Conservation (phyloP, 2,113 vertebrate genomes). For the Rattus rattus region DNA sequence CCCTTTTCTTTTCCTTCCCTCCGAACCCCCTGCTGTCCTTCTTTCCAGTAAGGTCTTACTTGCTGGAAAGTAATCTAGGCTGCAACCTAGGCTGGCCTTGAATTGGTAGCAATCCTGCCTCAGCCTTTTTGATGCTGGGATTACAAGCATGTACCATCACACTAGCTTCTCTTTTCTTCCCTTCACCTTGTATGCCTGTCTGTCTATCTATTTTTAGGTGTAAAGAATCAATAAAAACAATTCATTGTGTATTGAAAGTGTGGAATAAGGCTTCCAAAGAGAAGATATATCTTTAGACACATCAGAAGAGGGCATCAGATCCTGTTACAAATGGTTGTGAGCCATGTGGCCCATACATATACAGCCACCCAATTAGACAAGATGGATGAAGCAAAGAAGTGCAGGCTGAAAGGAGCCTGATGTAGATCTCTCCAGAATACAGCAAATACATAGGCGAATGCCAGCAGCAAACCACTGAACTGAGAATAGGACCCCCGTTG, state of each 20-base stretch:
- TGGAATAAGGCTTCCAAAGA: slow-evolving; percentile 6
- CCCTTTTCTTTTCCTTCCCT: neutral
- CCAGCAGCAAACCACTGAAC: too few relatives aligned
- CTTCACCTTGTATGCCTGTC: too few relatives aligned
- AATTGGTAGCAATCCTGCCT: neutral
- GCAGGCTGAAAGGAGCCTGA: too few relatives aligned
- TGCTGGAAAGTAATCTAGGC: neutral
- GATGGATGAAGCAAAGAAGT: too few relatives aligned
- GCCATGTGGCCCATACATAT: too few relatives aligned
- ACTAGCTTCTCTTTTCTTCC: neutral
- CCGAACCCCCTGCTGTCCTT: too few relatives aligned
- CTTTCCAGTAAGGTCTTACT: neutral
- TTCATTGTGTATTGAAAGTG: neutral
- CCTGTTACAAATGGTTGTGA: too few relatives aligned
- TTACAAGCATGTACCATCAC: neutral
- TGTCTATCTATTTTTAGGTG: neutral
- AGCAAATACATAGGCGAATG: too few relatives aligned
- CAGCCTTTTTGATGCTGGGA: neutral
- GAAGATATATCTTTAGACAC: neutral
- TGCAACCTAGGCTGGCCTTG: neutral
- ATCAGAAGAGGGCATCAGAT: too few relatives aligned
- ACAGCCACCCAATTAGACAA: too few relatives aligned
- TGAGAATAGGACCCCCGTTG: too few relatives aligned
- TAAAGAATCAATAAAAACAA: neutral
- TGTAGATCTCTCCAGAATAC: too few relatives aligned